Base-by-base conservation (phyloP, 1,140 invertebrate genomes). In the Eupeodes corollae region DNA sequence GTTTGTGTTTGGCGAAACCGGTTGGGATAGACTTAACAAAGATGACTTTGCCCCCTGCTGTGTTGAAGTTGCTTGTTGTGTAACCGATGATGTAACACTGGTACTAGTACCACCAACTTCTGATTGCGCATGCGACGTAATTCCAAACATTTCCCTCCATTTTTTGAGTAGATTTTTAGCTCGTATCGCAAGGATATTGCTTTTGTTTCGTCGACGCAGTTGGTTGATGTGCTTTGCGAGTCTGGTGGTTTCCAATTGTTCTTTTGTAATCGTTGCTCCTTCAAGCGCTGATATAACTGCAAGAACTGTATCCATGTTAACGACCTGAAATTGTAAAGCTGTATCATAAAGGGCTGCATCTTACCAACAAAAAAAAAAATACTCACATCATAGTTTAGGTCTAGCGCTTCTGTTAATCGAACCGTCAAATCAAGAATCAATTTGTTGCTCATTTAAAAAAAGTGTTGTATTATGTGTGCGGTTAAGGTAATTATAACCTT, bases 221-320 rank as follows among this genome's bases (percentile, higher is more conserved):
- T 93, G 88, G 72, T 96, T 96, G 60, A 96, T 86, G 62, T 88
- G 82, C 70, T 87, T 89, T n/a, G 91, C 92, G 68, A 97, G 76
- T 80, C 91, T 76, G 76, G 92, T 80, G 79, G 78, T 77, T 83
- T 94, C 91, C 74, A 95, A 74, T 73, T 88, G 80, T 72, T 95
- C 91, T 79, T 90, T 91, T 71, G 91, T 93, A 74, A 96, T 88
- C 71, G 84, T 79, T 70, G 87, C 85, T 73, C 82, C 86, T 75
- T 96, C 92, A 81, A 95, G 76, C 67, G 85, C 77, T 69, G 84
- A 80, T 75, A 96, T 88, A 73, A 94, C 84, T 73, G 92, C 88
- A 73, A 89, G 76, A 73, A 94, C 89, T 65, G 82, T 76, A 65
- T 80, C 82, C 86, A 94, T 91, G 79, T 95, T 87, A 75, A 90